Evolutionary conservation across 2,113 vertebrate genomes (phyloP), one percentile per base, ranked within the genome.

Genomic region (Callorhinus ursinus): DNA sequence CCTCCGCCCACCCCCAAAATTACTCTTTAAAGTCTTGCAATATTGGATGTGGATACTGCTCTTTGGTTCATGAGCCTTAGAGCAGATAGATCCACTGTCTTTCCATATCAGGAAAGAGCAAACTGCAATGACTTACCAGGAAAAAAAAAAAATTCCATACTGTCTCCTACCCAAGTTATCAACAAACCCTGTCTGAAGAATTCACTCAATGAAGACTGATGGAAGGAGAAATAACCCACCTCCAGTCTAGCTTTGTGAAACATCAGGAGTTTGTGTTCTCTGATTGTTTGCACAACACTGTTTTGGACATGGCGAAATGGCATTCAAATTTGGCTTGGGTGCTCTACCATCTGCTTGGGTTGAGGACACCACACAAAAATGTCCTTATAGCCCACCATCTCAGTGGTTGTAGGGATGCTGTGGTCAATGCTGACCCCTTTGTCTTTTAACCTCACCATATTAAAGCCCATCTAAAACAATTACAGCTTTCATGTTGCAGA

Each of bases 321-420:
- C 19, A 9, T 18, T 67, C 15, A 36, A 55, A 16, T 46, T 28
- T 5, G n/a, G 12, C 12, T 10, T 74, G 10, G 46, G 3, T 15
- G 11, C 14, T 2, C 18, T 19, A 6, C 1, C 14, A 2, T 57
- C 28, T 28, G 28, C 21, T 8, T 6, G 16, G 15, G 0, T 24
- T 18, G 31, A 67, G 8, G 8, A 36, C 2, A 1, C 3, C 0
- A 0, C 49, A 36, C 28, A 19, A 2, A 9, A 24, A n/a, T 2
- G 21, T 69, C 61, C 72, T 42, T 57, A 24, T 1, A 57, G n/a
- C 51, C 19, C 5, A 1, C 46, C 21, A 6, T 26, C 33, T 33
- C 19, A 19, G 11, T 1, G 1, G 5, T 42, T 11, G n/a, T 24
- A 65, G 42, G 6, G 46, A 18, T 33, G 46, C 7, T 1, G 26